phyloP scores from a whole-genome alignment of 2,113 vertebrate species.

The Platichthys stellatus region DNA sequence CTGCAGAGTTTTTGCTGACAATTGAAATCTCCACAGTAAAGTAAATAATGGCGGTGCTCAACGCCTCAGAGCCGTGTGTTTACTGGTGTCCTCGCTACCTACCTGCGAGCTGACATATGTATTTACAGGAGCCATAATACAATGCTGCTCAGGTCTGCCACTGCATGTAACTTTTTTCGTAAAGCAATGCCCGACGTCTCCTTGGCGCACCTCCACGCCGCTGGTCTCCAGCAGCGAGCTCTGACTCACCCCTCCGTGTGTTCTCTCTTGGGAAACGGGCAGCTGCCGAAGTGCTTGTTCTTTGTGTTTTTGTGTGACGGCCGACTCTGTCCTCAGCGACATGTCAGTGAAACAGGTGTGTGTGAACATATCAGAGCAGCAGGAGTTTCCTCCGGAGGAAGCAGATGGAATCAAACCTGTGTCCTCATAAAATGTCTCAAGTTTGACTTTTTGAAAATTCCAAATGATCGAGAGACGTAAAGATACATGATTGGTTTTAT shows the following conservation, averaged over 20 bases:
- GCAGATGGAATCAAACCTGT: constrained; percentile 11
- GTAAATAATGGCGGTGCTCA: constrained; percentile 40
- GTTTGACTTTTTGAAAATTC: background rate
- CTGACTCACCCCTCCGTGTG: constrained; percentile 47
- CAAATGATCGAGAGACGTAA: background rate
- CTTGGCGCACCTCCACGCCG: constrained; percentile 43
- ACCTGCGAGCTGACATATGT: constrained; percentile 27
- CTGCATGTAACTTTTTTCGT: constrained; percentile 32
- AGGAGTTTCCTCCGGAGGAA: constrained; percentile 35
- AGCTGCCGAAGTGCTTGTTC: constrained; percentile 66
- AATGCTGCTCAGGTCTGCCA: background rate
- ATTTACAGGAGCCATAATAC: constrained; percentile 22
- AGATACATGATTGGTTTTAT: background rate
- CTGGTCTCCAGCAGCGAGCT: constrained; percentile 36
- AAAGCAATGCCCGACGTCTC: constrained; percentile 43
- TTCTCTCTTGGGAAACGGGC: constrained; percentile 54
- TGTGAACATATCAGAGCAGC: constrained; percentile 34
- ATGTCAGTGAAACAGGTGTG: constrained; percentile 50
- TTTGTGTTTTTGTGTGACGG: constrained; percentile 59
- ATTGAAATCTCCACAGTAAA: constrained; percentile 25
- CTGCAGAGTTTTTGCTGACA: background rate
- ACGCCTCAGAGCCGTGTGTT: constrained; percentile 17
- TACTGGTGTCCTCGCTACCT: constrained; percentile 6
- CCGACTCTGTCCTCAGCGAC: constrained; percentile 43
- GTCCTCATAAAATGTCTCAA: background rate